phyloP scores from a whole-genome alignment of 2,888 invertebrate genomes.

The Lasioglossum villosulum region DNA sequence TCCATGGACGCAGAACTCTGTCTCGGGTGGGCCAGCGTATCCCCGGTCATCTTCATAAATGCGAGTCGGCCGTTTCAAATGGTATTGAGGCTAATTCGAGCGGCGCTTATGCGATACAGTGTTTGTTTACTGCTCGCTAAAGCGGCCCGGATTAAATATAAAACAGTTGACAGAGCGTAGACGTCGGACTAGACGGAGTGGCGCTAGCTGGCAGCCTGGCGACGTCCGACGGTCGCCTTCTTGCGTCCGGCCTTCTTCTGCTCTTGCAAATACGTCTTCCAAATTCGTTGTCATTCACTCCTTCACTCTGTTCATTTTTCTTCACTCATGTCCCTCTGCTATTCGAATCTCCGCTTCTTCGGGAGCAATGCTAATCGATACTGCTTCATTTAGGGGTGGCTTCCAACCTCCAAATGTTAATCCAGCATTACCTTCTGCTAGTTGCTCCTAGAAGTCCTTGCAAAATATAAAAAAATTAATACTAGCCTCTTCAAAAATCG shows the following conservation, averaged over 20 bases:
- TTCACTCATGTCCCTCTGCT: background rate
- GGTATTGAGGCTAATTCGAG: conserved; percentile 84
- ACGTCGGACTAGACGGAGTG: conserved; percentile 83
- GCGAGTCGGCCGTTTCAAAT: conserved; percentile 81
- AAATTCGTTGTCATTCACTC: background rate
- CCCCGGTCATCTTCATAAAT: conserved; percentile 79
- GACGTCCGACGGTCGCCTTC: conserved; percentile 62
- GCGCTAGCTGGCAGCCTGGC: conserved; percentile 76
- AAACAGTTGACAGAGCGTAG: conserved; percentile 82
- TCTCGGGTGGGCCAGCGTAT: conserved; percentile 71
- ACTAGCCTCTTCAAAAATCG: background rate
- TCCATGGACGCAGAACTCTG: conserved; percentile 55
- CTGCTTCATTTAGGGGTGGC: background rate
- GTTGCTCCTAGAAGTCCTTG: background rate
- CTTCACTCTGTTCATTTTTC: background rate
- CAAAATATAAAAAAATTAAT: too few species aligned
- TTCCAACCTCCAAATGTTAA: background rate
- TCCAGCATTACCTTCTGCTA: background rate
- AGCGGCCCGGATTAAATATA: conserved; percentile 84
- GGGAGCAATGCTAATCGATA: background rate
- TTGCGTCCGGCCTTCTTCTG: background rate
- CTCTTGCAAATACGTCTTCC: conserved; percentile 18
- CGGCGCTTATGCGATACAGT: conserved; percentile 82
- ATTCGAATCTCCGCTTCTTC: background rate
- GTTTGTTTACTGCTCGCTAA: conserved; percentile 84